Evolutionary conservation across 2,797 vertebrate genomes (phyloP).

Genomic region (Hippoglossus hippoglossus): DNA sequence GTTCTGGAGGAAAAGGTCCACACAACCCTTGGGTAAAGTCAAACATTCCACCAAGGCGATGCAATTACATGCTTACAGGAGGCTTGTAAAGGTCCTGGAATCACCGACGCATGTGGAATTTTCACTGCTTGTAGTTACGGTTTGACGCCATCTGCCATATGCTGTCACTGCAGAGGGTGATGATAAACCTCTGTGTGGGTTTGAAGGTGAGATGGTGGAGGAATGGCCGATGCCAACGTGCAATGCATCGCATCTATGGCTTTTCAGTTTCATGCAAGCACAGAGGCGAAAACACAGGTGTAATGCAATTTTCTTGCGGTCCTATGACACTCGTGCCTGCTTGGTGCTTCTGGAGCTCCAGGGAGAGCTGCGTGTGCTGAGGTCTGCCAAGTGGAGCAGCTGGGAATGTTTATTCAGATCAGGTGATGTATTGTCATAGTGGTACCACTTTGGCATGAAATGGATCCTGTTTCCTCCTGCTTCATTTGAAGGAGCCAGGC

Average conservation of each 20-base stretch:
- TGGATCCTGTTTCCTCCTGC: conserved; percentile 43
- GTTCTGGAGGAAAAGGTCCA: conserved; percentile 33
- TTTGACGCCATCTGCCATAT: conserved; percentile 54
- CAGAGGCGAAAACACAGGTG: conserved; percentile 55
- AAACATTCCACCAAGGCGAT: conserved; percentile 62
- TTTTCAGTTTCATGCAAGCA: conserved; percentile 31
- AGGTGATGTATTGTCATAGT: conserved; percentile 45
- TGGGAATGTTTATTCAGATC: conserved; percentile 69
- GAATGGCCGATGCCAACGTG: conserved; percentile 12
- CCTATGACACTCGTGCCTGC: conserved; percentile 31
- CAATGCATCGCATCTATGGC: conserved; percentile 26
- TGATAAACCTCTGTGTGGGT: conserved; percentile 12
- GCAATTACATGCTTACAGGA: conserved; percentile 59
- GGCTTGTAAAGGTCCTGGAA: conserved; percentile 56
- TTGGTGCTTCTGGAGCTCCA: conserved; percentile 22
- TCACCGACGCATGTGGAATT: conserved; percentile 61
- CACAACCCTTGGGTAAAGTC: conserved; percentile 63
- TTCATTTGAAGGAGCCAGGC: conserved; percentile 27
- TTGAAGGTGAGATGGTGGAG: conserved; percentile 43
- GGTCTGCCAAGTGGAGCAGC: conserved; percentile 53
- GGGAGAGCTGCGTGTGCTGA: conserved; percentile 29
- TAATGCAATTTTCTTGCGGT: conserved; percentile 55
- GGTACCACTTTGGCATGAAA: conserved; percentile 46
- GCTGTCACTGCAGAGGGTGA: conserved; percentile 44
- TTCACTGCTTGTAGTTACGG: conserved; percentile 41